A percentile compares a stretch with the other conserved stretches of the same genome.
phyloP scores from a whole-genome alignment of 2,888 invertebrate genomes.

The Drosophila quinaria region DNA sequence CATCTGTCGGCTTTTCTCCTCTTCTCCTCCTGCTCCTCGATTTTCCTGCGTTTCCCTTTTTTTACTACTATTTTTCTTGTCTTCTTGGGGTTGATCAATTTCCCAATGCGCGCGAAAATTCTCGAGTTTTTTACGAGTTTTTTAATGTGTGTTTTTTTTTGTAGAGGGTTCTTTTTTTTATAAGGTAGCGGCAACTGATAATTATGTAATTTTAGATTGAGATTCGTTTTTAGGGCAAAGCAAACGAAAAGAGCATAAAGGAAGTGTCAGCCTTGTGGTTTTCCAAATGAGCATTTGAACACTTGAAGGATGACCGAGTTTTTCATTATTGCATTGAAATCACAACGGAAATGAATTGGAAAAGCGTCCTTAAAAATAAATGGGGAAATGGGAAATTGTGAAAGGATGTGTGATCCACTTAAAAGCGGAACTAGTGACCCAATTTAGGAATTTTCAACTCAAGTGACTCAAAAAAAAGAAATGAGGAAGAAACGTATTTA shows the following conservation, averaged over 20 bases:
- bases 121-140: slow-evolving; percentile 74
- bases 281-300: slow-evolving; percentile 19
- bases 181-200: slow-evolving; percentile 51
- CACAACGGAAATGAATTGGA: slow-evolving; percentile 67
- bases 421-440: slow-evolving; percentile 63
- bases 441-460: slow-evolving; percentile 15
- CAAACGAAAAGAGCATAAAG: slow-evolving; percentile 40
- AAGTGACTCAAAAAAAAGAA: too few relatives aligned
- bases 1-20: slow-evolving; percentile 70
- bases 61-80: slow-evolving; percentile 28
- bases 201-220: slow-evolving; percentile 73
- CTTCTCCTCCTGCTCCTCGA: slow-evolving; percentile 3
- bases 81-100: slow-evolving; percentile 59
- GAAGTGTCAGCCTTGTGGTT: slow-evolving; percentile 69
- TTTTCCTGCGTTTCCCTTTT: slow-evolving; percentile 43
- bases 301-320: slow-evolving; percentile 51
- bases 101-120: slow-evolving; percentile 76
- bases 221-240: not conserved
- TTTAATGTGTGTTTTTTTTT: slow-evolving; percentile 31
- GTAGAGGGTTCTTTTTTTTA: slow-evolving; percentile 37
- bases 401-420: slow-evolving; percentile 61
- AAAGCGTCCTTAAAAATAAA: slow-evolving; percentile 38
- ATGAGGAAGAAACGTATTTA: too few relatives aligned
- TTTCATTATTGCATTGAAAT: slow-evolving; percentile 7
- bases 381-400: slow-evolving; percentile 24